Evolutionary conservation across 2,113 vertebrate species (phyloP), one percentile per base, ranked within the genome.

Genomic region (Arizona elegans): DNA sequence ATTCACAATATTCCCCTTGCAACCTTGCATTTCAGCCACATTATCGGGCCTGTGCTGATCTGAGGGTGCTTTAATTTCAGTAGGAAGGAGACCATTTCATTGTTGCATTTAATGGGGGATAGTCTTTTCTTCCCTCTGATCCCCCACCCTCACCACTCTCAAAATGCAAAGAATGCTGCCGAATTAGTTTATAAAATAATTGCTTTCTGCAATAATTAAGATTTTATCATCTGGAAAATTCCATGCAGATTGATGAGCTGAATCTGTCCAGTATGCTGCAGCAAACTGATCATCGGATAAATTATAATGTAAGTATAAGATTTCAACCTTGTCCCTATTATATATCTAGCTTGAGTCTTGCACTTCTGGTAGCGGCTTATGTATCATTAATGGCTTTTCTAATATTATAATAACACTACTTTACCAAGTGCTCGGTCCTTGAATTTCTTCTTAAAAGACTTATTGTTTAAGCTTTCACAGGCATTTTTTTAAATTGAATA

Each of bases 21-120:
- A 95, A 53, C 91, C 87, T 88, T 93, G 93, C 93, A 92, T 97
- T 97, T 97, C 96, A 93, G 88, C 92, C 88, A 93, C 89, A 95
- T 88, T 96, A 96, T 95, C 92, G 93, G 92, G 85, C 92, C 52
- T 90, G 88, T 26, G 33, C 59, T 21, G 90, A 43, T 90, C 38
- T 70, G 8, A 92, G 58, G 91, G 93, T 56, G 93, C 62, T 94
- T 97, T 96, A 93, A 92, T 94, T 97, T 95, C 58, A 95, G 87
- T 59, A 87, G 11, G 19, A 81, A 87, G 91, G 86, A 70, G 93
- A 29, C 89, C 58, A 91, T 97, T 96, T 96, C 94, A 29, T 13
- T 95, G 86, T 75, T 90, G 58, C 90, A 96, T 96, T 97, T 95
- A 94, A 52, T 95, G 92, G 91, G 62, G 3, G 1, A 81, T 29